These are phyloP conservation scores for Spicauda simplicius DNA, from an alignment of 2,888 invertebrate species.

Conservation along the genomic window DNA sequence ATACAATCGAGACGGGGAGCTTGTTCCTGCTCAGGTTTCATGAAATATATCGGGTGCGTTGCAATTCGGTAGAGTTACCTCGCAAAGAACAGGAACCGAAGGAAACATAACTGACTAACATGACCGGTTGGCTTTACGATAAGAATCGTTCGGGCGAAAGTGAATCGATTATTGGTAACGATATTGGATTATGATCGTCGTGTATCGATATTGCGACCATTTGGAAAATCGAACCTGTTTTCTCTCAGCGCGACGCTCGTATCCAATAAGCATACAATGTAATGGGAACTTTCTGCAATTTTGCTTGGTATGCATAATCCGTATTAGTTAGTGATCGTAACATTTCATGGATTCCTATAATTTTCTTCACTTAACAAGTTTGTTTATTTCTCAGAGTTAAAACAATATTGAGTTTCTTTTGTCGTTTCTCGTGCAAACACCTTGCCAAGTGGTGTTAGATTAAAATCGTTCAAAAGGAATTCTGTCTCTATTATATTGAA, in stretches of 20 bases:
- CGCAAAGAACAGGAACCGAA: slow-evolving; percentile 55
- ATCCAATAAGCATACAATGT: slow-evolving; percentile 36
- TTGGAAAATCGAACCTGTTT: slow-evolving; percentile 37
- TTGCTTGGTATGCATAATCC: slow-evolving; percentile 10
- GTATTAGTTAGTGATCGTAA: neutral
- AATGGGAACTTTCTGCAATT: slow-evolving; percentile 18
- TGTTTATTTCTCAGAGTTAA: too few species aligned
- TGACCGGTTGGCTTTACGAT: slow-evolving; percentile 64
- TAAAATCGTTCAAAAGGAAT: too few species aligned
- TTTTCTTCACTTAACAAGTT: neutral
- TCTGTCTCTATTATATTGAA: too few species aligned
- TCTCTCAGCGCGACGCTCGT: slow-evolving; percentile 35
- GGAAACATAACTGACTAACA: slow-evolving; percentile 50
- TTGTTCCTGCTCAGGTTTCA: slow-evolving; percentile 41
- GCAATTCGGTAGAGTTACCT: slow-evolving; percentile 45
- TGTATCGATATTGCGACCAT: slow-evolving; percentile 45
- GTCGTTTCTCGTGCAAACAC: too few species aligned
- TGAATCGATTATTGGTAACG: slow-evolving; percentile 68
- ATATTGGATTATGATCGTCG: slow-evolving; percentile 55
- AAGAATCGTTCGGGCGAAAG: slow-evolving; percentile 70
- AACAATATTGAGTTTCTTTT: too few species aligned
- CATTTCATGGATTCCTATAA: neutral
- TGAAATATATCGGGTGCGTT: slow-evolving; percentile 42
- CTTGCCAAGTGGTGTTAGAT: too few species aligned
- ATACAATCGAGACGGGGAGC: slow-evolving; percentile 52